phyloP scores from a whole-genome alignment of 2,888 invertebrate genomes.

The Ceramica pisi region DNA sequence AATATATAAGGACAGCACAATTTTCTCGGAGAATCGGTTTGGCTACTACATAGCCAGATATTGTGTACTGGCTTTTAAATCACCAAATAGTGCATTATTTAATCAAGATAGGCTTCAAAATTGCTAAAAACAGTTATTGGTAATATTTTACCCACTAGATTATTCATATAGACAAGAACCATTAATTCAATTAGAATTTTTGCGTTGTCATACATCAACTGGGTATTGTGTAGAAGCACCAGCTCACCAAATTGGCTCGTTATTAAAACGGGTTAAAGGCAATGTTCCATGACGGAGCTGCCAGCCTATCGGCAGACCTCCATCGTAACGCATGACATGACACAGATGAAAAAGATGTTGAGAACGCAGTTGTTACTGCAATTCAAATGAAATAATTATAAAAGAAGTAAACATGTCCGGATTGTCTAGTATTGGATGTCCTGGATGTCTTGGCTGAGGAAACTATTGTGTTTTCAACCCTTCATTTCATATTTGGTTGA shows the following conservation, averaged over 20 bases:
- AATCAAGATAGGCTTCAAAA: slow-evolving; percentile 8
- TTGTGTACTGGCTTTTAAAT: neutral
- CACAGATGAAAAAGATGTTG: slow-evolving; percentile 12
- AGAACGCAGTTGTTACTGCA: neutral
- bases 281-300: slow-evolving; percentile 15
- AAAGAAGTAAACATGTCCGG: too few relatives aligned
- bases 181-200: slow-evolving; percentile 15
- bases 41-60: neutral
- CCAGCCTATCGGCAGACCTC: neutral
- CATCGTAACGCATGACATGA: slow-evolving; percentile 11
- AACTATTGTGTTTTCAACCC: too few relatives aligned
- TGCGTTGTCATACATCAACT: neutral
- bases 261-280: neutral
- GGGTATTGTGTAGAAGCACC: neutral
- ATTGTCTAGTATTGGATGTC: too few relatives aligned
- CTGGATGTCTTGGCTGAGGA: too few relatives aligned
- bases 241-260: slow-evolving; percentile 1
- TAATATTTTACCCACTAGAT: neutral
- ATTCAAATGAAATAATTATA: neutral
- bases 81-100: neutral
- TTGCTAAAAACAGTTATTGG: neutral
- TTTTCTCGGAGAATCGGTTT: neutral
- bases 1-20: too few relatives aligned
- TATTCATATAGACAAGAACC: neutral
- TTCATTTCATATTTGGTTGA: too few relatives aligned